Percentiles rank a stretch among this genome's conserved stretches.
These are phyloP conservation scores for Neria commutata DNA, from an alignment of 2,888 invertebrate genomes.

Conservation along the genomic window DNA sequence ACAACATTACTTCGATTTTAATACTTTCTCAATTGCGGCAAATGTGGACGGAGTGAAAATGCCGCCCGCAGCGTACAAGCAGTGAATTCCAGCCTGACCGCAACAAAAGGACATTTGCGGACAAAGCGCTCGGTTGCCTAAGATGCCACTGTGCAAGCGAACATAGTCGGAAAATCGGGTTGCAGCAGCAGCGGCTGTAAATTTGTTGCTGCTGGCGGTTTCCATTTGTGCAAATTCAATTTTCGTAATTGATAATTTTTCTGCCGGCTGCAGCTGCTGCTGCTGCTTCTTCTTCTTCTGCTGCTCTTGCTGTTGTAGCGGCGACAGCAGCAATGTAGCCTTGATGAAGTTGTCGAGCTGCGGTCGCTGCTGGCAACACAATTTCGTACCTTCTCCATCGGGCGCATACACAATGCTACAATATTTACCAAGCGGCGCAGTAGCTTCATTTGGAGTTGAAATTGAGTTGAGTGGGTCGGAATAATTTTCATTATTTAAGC, in stretches of 20 bases:
- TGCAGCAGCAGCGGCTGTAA: not conserved
- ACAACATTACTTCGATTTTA: slow-evolving; percentile 22
- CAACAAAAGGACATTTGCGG: slow-evolving; percentile 5
- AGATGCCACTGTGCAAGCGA: not conserved
- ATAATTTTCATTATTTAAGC: slow-evolving; percentile 13
- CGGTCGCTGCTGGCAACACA: not conserved
- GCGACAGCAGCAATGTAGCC: not conserved
- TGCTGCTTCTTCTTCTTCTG: no score
- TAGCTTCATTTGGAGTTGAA: not conserved
- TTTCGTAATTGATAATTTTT: slow-evolving; percentile 29
- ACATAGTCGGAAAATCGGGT: not conserved
- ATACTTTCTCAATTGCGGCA: slow-evolving; percentile 23
- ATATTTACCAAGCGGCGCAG: no score
- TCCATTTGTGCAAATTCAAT: slow-evolving; percentile 28
- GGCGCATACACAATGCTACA: no score
- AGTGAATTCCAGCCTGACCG: not conserved
- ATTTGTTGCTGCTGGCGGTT: not conserved
- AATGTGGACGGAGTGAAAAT: slow-evolving; percentile 12
- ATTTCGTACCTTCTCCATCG: not conserved
- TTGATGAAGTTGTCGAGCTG: slow-evolving; percentile 1
- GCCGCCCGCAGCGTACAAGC: not conserved
- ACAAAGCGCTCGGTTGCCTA: slow-evolving; percentile 6
- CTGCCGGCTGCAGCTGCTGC: not conserved
- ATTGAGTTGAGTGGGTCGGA: not conserved
- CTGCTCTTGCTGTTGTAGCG: not conserved